Percentiles rank a stretch among this genome's conserved stretches.
These are phyloP conservation scores for Glareola pratincola DNA, from an alignment of 2,113 vertebrate genomes.

Conservation along the genomic window DNA sequence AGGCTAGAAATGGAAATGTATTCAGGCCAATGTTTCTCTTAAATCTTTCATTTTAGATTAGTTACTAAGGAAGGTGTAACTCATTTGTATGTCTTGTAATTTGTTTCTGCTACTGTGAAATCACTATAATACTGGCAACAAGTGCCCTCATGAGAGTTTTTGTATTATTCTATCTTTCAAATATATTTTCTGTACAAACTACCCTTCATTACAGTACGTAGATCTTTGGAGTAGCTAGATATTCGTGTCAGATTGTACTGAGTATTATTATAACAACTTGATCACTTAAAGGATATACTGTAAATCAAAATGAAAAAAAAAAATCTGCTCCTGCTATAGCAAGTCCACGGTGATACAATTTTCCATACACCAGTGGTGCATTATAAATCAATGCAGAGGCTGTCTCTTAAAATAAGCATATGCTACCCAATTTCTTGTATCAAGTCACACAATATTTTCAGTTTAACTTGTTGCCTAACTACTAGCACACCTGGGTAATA, in stretches of 20 bases:
- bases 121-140: neutral
- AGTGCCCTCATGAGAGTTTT: neutral
- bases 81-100: neutral
- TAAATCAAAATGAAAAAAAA: neutral
- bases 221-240: neutral
- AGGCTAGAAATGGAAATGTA: neutral
- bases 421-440: slow-evolving; percentile 22
- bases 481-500: slow-evolving; percentile 63
- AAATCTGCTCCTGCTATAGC: neutral
- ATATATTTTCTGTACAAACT: neutral
- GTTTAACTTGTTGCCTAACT: slow-evolving; percentile 67
- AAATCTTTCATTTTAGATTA: slow-evolving; percentile 14
- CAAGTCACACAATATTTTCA: slow-evolving; percentile 48
- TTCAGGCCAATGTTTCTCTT: neutral
- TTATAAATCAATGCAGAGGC: slow-evolving; percentile 19
- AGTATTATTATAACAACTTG: neutral
- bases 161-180: neutral
- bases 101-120: slow-evolving; percentile 37
- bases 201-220: neutral
- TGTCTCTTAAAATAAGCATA: neutral
- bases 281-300: neutral
- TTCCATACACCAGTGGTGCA: neutral
- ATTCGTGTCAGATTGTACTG: neutral
- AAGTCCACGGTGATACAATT: neutral
- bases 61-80: slow-evolving; percentile 8